phyloP scores from a whole-genome alignment of 2,888 invertebrate genomes.

The Protonemura montana region DNA sequence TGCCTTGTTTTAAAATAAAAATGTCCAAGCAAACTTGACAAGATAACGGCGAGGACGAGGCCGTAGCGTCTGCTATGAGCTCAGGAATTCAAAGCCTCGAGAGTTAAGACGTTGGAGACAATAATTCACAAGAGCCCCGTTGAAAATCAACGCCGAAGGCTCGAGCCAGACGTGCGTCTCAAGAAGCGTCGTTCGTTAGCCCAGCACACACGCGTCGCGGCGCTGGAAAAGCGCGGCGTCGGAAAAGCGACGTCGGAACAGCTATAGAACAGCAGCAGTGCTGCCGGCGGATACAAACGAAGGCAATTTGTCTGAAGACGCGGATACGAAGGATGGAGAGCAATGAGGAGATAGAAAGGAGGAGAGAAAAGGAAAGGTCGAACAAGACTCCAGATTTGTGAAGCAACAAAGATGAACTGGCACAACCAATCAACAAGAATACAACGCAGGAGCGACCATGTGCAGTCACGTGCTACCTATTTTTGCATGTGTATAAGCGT shows the following conservation, averaged over 20 bases:
- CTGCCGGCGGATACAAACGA: constrained; percentile 5
- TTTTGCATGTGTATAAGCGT: neutral
- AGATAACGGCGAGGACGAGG: neutral
- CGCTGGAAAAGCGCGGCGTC: neutral
- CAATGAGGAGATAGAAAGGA: neutral
- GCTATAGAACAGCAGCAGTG: neutral
- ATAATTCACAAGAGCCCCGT: constrained; percentile 4
- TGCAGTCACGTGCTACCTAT: neutral
- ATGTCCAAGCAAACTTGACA: neutral
- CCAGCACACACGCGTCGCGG: neutral
- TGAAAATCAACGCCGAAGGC: neutral
- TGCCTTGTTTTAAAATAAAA: neutral
- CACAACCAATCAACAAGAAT: neutral
- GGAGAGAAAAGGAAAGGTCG: neutral
- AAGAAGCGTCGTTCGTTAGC: neutral
- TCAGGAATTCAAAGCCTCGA: neutral
- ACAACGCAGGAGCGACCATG: neutral
- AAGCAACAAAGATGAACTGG: constrained; percentile 7
- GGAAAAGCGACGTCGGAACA: neutral
- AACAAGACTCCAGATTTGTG: neutral
- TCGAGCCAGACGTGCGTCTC: neutral
- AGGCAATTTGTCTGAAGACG: neutral
- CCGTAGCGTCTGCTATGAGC: neutral
- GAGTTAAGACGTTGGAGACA: neutral
- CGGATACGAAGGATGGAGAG: neutral